These are phyloP conservation scores for Maconellicoccus hirsutus DNA, from an alignment of 1,140 invertebrate genomes.

Conservation along the genomic window DNA sequence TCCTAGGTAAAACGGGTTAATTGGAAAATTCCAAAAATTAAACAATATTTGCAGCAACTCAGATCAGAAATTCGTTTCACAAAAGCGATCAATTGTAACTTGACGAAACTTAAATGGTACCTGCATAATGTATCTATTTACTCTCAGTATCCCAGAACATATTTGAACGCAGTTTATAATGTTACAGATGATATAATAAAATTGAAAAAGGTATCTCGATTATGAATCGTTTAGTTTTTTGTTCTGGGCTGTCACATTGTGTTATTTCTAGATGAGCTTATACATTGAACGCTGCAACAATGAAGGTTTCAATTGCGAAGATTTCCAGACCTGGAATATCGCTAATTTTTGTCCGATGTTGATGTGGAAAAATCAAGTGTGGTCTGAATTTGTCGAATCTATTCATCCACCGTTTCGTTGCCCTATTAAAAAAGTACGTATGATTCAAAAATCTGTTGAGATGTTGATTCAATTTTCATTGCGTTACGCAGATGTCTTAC, in stretches of 20 bases:
- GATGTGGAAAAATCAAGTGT: constrained; percentile 12
- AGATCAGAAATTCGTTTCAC: background rate
- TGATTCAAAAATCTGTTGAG: too few species aligned
- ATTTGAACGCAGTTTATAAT: background rate
- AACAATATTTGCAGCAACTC: too few species aligned
- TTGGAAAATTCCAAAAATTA: too few species aligned
- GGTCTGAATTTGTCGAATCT: background rate
- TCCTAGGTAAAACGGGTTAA: too few species aligned
- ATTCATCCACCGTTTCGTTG: constrained; percentile 15
- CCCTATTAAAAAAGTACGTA: constrained; percentile 15
- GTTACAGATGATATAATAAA: background rate
- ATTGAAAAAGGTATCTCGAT: background rate
- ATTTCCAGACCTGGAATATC: constrained; percentile 21
- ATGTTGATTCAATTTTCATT: too few species aligned
- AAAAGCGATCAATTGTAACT: background rate
- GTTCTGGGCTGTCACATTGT: too few species aligned
- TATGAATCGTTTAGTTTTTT: too few species aligned
- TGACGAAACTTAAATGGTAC: background rate
- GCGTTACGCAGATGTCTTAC: too few species aligned
- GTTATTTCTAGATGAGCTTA: background rate
- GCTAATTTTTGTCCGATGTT: background rate
- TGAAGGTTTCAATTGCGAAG: constrained; percentile 18
- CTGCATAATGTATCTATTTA: background rate
- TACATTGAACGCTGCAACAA: constrained; percentile 7
- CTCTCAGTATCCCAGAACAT: background rate